Percentiles rank a stretch among this genome's conserved stretches.
Conservation (phyloP, 2,797 vertebrate genomes). For the Phoxinus dragarum region DNA sequence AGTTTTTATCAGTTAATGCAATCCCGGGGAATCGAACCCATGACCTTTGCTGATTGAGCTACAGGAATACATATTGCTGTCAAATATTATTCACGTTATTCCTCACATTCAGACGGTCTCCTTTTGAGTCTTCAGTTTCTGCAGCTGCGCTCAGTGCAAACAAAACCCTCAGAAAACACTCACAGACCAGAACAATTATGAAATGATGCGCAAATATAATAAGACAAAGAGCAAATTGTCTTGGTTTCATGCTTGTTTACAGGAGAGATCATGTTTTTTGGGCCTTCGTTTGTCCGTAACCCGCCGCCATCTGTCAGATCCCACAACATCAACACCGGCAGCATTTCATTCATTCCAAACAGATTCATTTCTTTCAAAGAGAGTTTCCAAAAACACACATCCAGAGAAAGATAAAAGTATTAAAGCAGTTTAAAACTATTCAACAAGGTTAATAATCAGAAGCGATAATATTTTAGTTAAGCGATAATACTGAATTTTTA, state of each 20-base stretch:
- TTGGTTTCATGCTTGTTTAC: constrained; percentile 69
- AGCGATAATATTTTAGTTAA: no score
- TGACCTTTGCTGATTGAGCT: background rate
- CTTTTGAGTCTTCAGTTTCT: background rate
- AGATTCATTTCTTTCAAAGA: constrained; percentile 50
- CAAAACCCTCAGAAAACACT: background rate
- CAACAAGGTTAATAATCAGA: constrained; percentile 70
- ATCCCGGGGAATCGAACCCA: background rate
- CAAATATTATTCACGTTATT: background rate
- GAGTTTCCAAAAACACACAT: constrained; percentile 65
- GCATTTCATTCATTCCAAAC: constrained; percentile 75
- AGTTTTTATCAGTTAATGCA: background rate
- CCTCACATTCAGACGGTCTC: background rate
- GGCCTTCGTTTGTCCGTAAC: constrained; percentile 61
- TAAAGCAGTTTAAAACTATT: constrained; percentile 57
- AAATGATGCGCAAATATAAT: constrained; percentile 7
- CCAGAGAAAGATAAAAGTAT: constrained; percentile 63
- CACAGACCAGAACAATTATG: background rate
- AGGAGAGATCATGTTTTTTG: background rate
- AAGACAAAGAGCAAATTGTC: constrained; percentile 62
- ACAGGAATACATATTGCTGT: background rate
- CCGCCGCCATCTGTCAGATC: constrained; percentile 76
- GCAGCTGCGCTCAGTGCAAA: background rate
- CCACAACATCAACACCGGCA: constrained; percentile 75
- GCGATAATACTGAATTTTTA: no score